These are phyloP conservation scores for Orussus abietinus DNA, from an alignment of 1,140 invertebrate genomes.

Conservation along the genomic window DNA sequence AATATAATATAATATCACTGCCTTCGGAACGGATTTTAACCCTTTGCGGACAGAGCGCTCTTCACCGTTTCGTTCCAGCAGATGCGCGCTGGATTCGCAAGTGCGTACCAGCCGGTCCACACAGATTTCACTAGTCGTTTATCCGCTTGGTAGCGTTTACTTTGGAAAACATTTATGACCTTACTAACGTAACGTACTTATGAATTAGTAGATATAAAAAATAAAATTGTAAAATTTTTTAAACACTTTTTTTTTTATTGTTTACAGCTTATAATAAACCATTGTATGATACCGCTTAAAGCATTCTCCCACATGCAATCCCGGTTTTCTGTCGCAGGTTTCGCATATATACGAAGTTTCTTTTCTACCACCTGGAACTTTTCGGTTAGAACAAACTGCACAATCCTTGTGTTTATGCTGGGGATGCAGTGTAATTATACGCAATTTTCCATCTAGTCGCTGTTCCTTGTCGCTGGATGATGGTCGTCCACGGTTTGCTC, in stretches of 20 bases:
- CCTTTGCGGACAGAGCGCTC: slow-evolving; percentile 10
- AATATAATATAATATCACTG: too few species aligned
- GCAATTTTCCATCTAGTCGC: slow-evolving; percentile 6
- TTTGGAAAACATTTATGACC: slow-evolving; percentile 14
- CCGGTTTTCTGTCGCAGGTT: too few species aligned
- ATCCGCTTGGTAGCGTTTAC: slow-evolving; percentile 14
- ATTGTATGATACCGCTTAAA: too few species aligned
- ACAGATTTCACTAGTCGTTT: slow-evolving; percentile 6
- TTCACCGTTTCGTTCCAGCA: slow-evolving; percentile 12
- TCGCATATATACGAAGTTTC: slow-evolving; percentile 12
- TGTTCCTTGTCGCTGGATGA: slow-evolving; percentile 1
- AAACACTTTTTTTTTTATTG: slow-evolving; percentile 10
- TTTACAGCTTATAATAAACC: too few species aligned
- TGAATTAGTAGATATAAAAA: slow-evolving; percentile 10
- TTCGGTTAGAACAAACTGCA: slow-evolving; percentile 11
- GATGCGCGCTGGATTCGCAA: slow-evolving; percentile 12
- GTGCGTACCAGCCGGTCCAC: slow-evolving; percentile 5
- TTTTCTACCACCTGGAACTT: slow-evolving; percentile 11
- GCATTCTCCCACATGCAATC: too few species aligned
- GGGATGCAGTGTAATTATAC: slow-evolving; percentile 7
- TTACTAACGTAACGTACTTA: slow-evolving; percentile 11
- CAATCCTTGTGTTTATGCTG: slow-evolving; percentile 12
- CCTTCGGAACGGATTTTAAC: too few species aligned
- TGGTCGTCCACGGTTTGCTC: slow-evolving; percentile 1
- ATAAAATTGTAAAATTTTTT: slow-evolving; percentile 13